Percentiles rank a stretch among this genome's conserved stretches.
Evolutionary conservation across 2,888 invertebrate species (phyloP).

Genomic region (Candidula unifasciata): DNA sequence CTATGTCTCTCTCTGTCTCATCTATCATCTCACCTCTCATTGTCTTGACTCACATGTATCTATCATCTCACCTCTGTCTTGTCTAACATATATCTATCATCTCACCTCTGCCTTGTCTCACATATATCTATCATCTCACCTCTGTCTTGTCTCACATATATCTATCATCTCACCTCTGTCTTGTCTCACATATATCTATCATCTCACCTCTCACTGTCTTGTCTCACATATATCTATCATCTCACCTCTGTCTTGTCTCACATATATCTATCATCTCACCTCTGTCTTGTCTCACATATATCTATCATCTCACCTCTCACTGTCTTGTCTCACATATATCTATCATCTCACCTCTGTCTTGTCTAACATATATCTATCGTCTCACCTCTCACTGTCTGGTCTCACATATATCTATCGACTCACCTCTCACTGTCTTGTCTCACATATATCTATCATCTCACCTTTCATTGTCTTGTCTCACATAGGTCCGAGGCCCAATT

Average conservation of each 20-base stretch:
- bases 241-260: neutral
- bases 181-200: too few relatives aligned
- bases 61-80: constrained; percentile 71
- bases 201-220: constrained; percentile 77
- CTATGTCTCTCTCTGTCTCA: too few relatives aligned
- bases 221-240: constrained; percentile 78
- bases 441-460: too few relatives aligned
- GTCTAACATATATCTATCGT: neutral
- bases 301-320: too few relatives aligned
- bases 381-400: constrained; percentile 80
- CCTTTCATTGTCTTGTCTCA: constrained; percentile 79
- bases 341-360: neutral
- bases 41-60: constrained; percentile 80
- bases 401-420: constrained; percentile 75
- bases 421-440: too few relatives aligned
- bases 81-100: too few relatives aligned
- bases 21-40: constrained; percentile 60
- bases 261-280: constrained; percentile 68
- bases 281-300: constrained; percentile 64
- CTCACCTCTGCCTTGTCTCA: constrained; percentile 53
- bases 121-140: too few relatives aligned
- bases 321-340: too few relatives aligned
- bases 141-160: too few relatives aligned
- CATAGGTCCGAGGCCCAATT: constrained; percentile 79
- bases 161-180: too few relatives aligned